Conservation (phyloP, 2,797 vertebrate genomes). For the Mus caroli region DNA sequence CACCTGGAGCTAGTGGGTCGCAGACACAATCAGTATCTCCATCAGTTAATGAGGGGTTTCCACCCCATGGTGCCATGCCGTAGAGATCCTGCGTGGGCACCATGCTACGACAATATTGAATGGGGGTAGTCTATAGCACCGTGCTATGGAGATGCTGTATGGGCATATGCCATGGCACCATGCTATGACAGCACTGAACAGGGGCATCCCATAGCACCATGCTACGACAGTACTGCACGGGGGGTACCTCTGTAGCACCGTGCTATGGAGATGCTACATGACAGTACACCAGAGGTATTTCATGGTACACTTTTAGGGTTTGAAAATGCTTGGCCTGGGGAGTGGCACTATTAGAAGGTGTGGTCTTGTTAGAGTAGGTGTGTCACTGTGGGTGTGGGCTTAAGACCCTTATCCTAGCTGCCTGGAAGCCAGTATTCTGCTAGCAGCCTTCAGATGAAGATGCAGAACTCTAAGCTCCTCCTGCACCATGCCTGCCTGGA, state of each 20-base stretch:
- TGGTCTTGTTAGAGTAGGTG: too few relatives aligned
- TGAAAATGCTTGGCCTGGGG: too few relatives aligned
- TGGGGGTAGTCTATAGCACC: accelerated
- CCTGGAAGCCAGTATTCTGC: too few relatives aligned
- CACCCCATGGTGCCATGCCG: not conserved
- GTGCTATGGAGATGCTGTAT: not conserved
- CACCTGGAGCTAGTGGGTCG: not conserved
- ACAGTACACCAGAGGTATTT: not conserved
- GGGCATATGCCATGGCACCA: too few relatives aligned
- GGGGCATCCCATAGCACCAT: not conserved
- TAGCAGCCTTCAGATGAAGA: too few relatives aligned
- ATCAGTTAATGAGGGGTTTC: not conserved
- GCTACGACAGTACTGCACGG: accelerated
- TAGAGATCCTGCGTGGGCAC: not conserved
- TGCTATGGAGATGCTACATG: not conserved
- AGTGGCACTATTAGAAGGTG: too few relatives aligned
- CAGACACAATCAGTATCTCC: accelerated
- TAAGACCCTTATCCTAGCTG: too few relatives aligned
- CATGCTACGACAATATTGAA: too few relatives aligned
- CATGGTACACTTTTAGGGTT: not conserved
- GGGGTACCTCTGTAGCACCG: too few relatives aligned
- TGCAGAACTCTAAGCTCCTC: too few relatives aligned
- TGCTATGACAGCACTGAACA: not conserved
- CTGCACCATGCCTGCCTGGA: too few relatives aligned
- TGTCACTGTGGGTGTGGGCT: too few relatives aligned